phyloP scores from a whole-genome alignment of 2,797 vertebrate species.

The Phrynocephalus guinanensis region DNA sequence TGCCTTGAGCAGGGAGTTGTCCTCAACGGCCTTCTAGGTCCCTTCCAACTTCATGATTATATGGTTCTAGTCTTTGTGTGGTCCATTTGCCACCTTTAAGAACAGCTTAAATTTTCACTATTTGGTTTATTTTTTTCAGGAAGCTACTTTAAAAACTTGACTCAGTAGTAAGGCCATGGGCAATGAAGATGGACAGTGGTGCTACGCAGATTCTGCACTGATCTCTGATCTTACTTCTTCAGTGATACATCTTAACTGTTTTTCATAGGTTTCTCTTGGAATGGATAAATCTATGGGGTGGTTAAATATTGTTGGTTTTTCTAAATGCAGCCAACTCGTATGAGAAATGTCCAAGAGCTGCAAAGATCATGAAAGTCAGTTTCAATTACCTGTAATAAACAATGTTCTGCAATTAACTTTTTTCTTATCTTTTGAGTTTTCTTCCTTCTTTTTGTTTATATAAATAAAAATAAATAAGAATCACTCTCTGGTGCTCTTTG shows the following conservation, averaged over 20 bases:
- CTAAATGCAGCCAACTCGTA: constrained; percentile 24
- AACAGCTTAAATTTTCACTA: constrained; percentile 44
- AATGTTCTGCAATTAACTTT: constrained; percentile 6
- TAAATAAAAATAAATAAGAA: constrained; percentile 34
- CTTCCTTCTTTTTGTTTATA: not conserved
- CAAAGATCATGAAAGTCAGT: constrained; percentile 53
- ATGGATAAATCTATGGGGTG: constrained; percentile 46
- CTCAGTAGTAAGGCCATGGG: constrained; percentile 56
- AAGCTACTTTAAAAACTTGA: constrained; percentile 75
- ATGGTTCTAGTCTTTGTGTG: not conserved
- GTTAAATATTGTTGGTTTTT: constrained; percentile 61
- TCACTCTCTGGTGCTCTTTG: constrained; percentile 30
- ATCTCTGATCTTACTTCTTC: constrained; percentile 63
- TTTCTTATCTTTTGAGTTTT: constrained; percentile 3
- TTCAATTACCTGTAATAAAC: constrained; percentile 47
- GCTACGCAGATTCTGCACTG: constrained; percentile 44
- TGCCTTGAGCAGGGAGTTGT: no score
- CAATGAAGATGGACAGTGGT: constrained; percentile 62
- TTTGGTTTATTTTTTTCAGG: constrained; percentile 71
- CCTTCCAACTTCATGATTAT: no score
- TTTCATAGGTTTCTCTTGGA: constrained; percentile 64
- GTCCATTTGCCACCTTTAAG: not conserved
- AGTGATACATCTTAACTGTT: constrained; percentile 42
- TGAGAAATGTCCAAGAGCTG: constrained; percentile 45
- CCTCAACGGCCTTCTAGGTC: no score